phyloP scores from a whole-genome alignment of 2,888 invertebrate species.

The Malthinus seriepunctatus region DNA sequence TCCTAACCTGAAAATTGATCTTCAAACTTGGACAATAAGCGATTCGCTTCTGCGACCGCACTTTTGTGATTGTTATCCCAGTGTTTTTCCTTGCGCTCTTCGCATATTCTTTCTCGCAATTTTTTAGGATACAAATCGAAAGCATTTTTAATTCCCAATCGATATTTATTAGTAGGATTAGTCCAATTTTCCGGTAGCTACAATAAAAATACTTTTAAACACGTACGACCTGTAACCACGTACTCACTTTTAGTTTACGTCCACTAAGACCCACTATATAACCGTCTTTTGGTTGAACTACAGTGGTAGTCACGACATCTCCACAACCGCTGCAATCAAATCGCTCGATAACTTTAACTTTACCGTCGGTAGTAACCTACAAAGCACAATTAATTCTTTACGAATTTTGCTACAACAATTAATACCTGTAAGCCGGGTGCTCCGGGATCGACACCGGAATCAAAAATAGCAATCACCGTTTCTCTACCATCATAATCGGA shows the following conservation, averaged over 20 bases:
- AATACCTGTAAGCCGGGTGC: conserved; percentile 89
- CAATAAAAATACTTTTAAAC: conserved; percentile 23
- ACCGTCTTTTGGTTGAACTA: conserved; percentile 72
- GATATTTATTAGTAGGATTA: conserved; percentile 83
- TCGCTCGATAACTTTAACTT: conserved; percentile 91
- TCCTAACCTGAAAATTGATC: conserved; percentile 28
- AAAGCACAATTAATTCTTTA: conserved; percentile 31
- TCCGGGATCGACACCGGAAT: conserved; percentile 97
- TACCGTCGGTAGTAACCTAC: conserved; percentile 85
- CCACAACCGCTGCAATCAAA: conserved; percentile 97
- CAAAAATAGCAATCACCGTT: conserved; percentile 92
- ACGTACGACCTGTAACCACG: not conserved
- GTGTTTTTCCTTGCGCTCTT: conserved; percentile 73
- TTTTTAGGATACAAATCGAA: conserved; percentile 86
- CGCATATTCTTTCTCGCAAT: conserved; percentile 76
- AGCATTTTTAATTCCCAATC: conserved; percentile 84
- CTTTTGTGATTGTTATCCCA: conserved; percentile 87
- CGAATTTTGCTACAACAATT: not conserved
- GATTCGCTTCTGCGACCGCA: conserved; percentile 75
- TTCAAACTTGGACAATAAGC: conserved; percentile 78
- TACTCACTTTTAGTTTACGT: conserved; percentile 78
- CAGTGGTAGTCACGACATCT: conserved; percentile 89
- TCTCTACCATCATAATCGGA: conserved; percentile 90
- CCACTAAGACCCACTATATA: conserved; percentile 85
- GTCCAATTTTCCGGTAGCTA: conserved; percentile 82